Evolutionary conservation across 2,797 vertebrate genomes (phyloP).

Genomic region (Urosaurus nigricauda): DNA sequence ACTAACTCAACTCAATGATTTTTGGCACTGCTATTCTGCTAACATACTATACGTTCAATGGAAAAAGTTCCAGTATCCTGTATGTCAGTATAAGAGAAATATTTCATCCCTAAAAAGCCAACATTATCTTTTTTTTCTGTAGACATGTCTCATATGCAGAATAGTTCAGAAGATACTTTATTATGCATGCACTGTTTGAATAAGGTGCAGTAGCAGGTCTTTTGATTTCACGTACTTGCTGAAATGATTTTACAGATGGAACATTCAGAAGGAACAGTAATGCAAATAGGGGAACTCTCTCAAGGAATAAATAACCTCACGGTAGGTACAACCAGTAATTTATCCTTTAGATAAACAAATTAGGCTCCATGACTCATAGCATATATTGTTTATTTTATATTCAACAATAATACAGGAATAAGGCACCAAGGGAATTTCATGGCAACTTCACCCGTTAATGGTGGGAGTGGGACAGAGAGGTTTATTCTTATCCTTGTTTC

Average conservation of each 20-base stretch:
- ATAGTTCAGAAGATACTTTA: constrained; percentile 1
- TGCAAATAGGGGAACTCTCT: constrained; percentile 92
- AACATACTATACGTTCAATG: background rate
- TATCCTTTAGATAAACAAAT: background rate
- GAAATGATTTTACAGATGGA: constrained; percentile 88
- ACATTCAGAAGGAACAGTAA: constrained; percentile 86
- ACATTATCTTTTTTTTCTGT: background rate
- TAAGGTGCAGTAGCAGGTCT: constrained; percentile 43
- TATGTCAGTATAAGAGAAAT: background rate
- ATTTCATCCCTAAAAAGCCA: background rate
- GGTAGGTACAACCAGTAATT: constrained; percentile 78
- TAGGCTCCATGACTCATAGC: background rate
- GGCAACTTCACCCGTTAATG: background rate
- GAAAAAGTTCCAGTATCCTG: no score
- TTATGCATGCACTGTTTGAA: constrained; percentile 56
- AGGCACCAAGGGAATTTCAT: background rate
- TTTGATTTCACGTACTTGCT: constrained; percentile 68
- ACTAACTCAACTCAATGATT: background rate
- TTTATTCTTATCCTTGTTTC: no score
- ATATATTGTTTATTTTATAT: background rate
- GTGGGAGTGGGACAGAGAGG: no score
- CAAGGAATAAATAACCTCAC: constrained; percentile 94
- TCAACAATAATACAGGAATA: background rate
- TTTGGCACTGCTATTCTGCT: background rate
- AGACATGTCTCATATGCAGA: constrained; percentile 20